phyloP scores from a whole-genome alignment of 1,140 invertebrate genomes.

The Drosophila kohkoa region DNA sequence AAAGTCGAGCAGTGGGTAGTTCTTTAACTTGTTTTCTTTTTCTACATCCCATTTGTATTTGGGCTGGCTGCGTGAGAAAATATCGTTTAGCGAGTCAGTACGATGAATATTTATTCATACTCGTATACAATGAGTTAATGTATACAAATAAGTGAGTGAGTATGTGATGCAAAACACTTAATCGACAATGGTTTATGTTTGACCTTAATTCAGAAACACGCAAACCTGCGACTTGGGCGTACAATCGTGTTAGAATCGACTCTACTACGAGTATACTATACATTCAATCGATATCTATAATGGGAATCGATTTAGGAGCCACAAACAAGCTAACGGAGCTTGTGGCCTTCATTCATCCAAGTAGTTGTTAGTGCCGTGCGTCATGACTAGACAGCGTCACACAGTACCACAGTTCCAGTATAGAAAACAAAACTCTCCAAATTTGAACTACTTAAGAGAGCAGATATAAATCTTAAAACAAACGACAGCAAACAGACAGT shows the following conservation, averaged over 20 bases:
- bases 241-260: conserved; percentile 7
- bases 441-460: conserved; percentile 25
- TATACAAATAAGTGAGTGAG: conserved; percentile 1
- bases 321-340: background rate
- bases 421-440: conserved; percentile 20
- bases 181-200: conserved; percentile 35
- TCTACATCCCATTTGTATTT: conserved; percentile 6
- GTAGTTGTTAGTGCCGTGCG: conserved; percentile 8
- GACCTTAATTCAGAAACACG: conserved; percentile 44
- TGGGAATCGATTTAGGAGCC: conserved; percentile 22
- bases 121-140: background rate
- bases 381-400: conserved; percentile 17
- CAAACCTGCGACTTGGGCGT: conserved; percentile 14
- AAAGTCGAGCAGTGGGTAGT: background rate
- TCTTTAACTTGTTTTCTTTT: too few relatives aligned
- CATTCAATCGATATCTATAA: conserved; percentile 33
- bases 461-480: conserved; percentile 31
- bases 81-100: conserved; percentile 44
- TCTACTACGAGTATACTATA: background rate
- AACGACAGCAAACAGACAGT: conserved; percentile 17
- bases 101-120: background rate
- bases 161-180: conserved; percentile 24
- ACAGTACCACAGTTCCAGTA: conserved; percentile 8
- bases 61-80: conserved; percentile 53
- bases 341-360: conserved; percentile 15